These are phyloP conservation scores for Coboldia fuscipes DNA, from an alignment of 1,140 invertebrate genomes.

Conservation along the genomic window DNA sequence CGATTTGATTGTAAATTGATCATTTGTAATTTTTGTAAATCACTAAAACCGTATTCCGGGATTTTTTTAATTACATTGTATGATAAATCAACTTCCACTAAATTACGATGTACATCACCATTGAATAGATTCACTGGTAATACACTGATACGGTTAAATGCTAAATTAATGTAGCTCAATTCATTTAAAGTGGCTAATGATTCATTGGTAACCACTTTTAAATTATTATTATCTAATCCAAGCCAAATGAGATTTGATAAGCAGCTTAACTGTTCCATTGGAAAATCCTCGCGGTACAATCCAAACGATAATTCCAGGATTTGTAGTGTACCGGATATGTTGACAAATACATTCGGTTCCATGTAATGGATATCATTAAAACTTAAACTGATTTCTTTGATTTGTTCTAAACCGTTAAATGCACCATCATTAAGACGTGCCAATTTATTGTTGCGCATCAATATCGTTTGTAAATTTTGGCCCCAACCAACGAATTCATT, in stretches of 20 bases:
- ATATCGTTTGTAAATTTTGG: constrained; percentile 53
- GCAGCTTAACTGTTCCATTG: constrained; percentile 43
- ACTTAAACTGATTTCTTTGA: constrained; percentile 69
- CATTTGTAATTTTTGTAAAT: constrained; percentile 38
- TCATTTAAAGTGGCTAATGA: constrained; percentile 35
- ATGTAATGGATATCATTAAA: constrained; percentile 68
- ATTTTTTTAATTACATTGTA: constrained; percentile 44
- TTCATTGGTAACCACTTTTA: constrained; percentile 43
- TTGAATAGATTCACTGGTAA: constrained; percentile 41
- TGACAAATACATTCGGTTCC: constrained; percentile 51
- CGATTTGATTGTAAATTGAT: constrained; percentile 49
- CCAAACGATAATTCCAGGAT: constrained; percentile 71
- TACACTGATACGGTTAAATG: constrained; percentile 52
- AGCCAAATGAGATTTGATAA: constrained; percentile 59
- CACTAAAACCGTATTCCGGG: constrained; percentile 35
- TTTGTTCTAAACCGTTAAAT: constrained; percentile 41
- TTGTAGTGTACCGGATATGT: constrained; percentile 47
- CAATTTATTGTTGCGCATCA: constrained; percentile 67
- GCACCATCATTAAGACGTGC: constrained; percentile 46
- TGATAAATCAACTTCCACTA: constrained; percentile 53
- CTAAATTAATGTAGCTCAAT: constrained; percentile 65
- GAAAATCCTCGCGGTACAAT: constrained; percentile 54
- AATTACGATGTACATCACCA: constrained; percentile 40
- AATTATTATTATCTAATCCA: constrained; percentile 72
- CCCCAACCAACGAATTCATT: constrained; percentile 63